A percentile compares a stretch with the other conserved stretches of the same genome.
phyloP scores from a whole-genome alignment of 2,113 vertebrate species.

The Variabilichromis moorii region DNA sequence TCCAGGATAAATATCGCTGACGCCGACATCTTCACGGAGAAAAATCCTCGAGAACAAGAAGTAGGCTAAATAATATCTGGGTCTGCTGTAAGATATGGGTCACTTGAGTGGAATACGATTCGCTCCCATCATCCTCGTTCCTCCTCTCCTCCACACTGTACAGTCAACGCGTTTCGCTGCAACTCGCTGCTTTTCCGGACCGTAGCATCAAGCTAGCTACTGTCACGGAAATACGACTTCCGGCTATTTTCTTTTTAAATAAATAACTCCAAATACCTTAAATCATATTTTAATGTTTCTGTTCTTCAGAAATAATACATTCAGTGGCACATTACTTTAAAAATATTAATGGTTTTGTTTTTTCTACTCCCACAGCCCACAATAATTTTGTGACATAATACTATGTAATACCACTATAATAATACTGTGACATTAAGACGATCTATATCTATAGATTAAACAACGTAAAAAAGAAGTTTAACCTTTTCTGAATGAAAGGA shows the following conservation, averaged over 20 bases:
- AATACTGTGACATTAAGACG: not conserved
- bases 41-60: not conserved
- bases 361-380: not conserved
- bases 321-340: not conserved
- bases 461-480: not conserved
- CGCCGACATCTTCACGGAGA: constrained; percentile 65
- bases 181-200: constrained; percentile 24
- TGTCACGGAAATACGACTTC: not conserved
- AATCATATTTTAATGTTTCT: not conserved
- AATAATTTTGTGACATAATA: no score
- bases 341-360: not conserved
- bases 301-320: not conserved
- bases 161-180: not conserved
- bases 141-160: constrained; percentile 2
- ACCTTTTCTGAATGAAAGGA: not conserved
- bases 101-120: not conserved
- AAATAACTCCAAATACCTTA: not conserved
- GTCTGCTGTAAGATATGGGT: constrained; percentile 26
- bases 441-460: not conserved
- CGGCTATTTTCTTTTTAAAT: not conserved
- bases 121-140: constrained; percentile 45
- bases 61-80: not conserved
- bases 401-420: no score
- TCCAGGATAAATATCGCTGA: constrained; percentile 78
- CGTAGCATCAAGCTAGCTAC: not conserved